phyloP scores from a whole-genome alignment of 2,797 vertebrate genomes.

The Heteromormyrus szaboi region DNA sequence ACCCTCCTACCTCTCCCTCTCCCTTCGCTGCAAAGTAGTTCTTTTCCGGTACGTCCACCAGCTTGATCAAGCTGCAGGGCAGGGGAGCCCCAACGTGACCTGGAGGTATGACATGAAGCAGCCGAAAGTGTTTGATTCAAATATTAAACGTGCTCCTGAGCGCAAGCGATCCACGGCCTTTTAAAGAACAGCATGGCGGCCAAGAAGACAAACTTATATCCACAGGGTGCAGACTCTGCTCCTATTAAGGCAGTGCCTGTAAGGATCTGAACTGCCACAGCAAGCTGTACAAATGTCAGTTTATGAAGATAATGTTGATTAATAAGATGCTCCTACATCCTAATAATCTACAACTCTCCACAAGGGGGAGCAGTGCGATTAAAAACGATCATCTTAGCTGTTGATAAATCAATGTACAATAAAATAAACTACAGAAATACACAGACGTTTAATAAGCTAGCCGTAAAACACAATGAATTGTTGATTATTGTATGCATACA shows the following conservation, averaged over 20 bases:
- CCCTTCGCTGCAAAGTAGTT: slow-evolving; percentile 91
- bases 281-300: not conserved
- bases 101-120: slow-evolving; percentile 35
- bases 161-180: not conserved
- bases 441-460: not conserved
- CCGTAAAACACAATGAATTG: not conserved
- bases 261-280: not conserved
- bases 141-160: not conserved
- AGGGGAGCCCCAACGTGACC: slow-evolving; percentile 94
- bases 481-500: not conserved
- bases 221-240: not conserved
- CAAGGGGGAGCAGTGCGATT: slow-evolving; percentile 13
- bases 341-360: not conserved
- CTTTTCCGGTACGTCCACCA: slow-evolving; percentile 89
- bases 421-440: not conserved
- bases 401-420: not conserved
- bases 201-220: not conserved
- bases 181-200: not conserved
- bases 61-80: slow-evolving; percentile 90
- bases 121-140: not conserved
- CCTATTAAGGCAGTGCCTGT: not conserved
- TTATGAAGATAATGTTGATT: not conserved
- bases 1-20: slow-evolving; percentile 82
- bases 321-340: not conserved
- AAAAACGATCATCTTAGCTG: not conserved